Conservation (phyloP, 2,888 invertebrate species). For the Venusia cambrica region DNA sequence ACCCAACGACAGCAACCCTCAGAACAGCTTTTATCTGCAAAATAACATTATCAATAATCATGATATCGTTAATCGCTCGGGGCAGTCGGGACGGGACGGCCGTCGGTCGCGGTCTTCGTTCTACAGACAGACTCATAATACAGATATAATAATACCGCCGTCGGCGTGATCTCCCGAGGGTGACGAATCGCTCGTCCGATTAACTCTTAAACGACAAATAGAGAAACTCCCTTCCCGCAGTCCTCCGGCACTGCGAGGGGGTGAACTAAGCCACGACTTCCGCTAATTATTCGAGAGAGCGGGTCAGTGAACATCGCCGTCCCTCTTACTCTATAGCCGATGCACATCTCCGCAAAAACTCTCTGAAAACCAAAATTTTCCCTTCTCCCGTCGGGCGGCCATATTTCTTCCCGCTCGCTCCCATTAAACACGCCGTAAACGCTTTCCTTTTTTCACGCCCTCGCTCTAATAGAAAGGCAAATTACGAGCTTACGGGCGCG, state of each 20-base stretch:
- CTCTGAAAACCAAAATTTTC: constrained; percentile 79
- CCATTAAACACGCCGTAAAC: constrained; percentile 81
- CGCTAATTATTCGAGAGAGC: constrained; percentile 76
- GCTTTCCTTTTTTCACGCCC: constrained; percentile 82
- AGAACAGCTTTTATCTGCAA: constrained; percentile 29
- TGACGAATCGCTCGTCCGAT: constrained; percentile 79
- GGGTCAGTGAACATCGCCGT: constrained; percentile 63
- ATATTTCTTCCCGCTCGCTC: constrained; percentile 81
- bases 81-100: no score
- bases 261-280: constrained; percentile 79
- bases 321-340: constrained; percentile 68
- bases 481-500: constrained; percentile 81
- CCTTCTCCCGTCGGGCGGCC: constrained; percentile 75
- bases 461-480: constrained; percentile 81
- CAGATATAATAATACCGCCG: constrained; percentile 76
- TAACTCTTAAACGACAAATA: constrained; percentile 82
- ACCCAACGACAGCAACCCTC: constrained; percentile 17
- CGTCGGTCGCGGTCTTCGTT: constrained; percentile 37
- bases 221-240: constrained; percentile 73
- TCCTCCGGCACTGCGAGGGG: constrained; percentile 64
- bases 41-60: constrained; percentile 77
- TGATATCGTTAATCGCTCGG: constrained; percentile 67
- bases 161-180: constrained; percentile 70
- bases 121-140: constrained; percentile 68
- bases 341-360: constrained; percentile 80